A percentile compares a stretch with the other conserved stretches of the same genome.
phyloP scores from a whole-genome alignment of 2,797 vertebrate genomes.

The Selene dorsalis region DNA sequence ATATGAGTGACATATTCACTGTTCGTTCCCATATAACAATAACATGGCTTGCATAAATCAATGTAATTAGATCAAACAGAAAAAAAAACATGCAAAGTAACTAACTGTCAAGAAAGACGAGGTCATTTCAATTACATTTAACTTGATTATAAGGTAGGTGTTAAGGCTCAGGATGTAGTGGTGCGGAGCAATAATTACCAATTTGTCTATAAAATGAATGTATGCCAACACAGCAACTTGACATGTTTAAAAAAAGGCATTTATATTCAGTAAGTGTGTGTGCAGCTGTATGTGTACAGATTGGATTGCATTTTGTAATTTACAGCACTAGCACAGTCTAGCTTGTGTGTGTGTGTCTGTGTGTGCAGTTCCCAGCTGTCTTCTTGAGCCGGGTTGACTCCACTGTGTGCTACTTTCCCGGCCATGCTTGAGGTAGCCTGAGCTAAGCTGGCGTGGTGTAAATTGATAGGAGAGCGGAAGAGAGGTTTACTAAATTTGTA shows the following conservation, averaged over 20 bases:
- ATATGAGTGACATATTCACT: not conserved
- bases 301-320: constrained; percentile 39
- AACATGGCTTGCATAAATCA: not conserved
- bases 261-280: not conserved
- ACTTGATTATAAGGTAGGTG: constrained; percentile 26
- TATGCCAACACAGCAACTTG: not conserved
- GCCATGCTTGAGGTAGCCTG: constrained; percentile 65
- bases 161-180: constrained; percentile 18
- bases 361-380: constrained; percentile 34
- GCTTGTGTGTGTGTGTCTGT: constrained; percentile 11
- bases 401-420: constrained; percentile 59
- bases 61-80: constrained; percentile 13
- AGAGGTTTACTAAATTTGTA: constrained; percentile 68
- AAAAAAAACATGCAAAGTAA: not conserved
- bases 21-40: not conserved
- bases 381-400: constrained; percentile 59
- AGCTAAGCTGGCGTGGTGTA: constrained; percentile 63
- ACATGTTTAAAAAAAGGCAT: constrained; percentile 2
- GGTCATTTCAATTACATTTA: constrained; percentile 52
- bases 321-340: constrained; percentile 21
- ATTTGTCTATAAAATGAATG: constrained; percentile 26
- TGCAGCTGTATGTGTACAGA: not conserved
- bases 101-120: constrained; percentile 14
- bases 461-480: constrained; percentile 66
- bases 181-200: constrained; percentile 36